A percentile compares a stretch with the other conserved stretches of the same genome.
Evolutionary conservation across 2,888 invertebrate species (phyloP).

Genomic region (Phyllotreta cruciferae): DNA sequence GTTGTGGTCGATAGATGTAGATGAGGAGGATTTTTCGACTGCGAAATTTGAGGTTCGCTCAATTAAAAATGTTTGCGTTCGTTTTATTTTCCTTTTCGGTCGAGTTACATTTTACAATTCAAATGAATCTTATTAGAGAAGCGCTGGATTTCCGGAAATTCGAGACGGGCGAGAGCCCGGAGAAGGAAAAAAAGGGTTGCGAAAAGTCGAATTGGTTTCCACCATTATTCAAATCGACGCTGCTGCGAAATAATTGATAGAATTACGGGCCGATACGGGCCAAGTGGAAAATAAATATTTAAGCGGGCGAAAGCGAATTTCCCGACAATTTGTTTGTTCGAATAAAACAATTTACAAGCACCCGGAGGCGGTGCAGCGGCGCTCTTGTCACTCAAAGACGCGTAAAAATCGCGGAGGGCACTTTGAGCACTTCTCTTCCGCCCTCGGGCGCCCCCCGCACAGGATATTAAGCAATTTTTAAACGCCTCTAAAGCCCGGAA

Average conservation of each 20-base stretch:
- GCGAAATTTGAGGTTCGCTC: slow-evolving; percentile 30
- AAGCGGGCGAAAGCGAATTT: too few species aligned
- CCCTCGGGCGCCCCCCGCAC: neutral
- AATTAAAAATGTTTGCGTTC: slow-evolving; percentile 33
- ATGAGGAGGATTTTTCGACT: slow-evolving; percentile 18
- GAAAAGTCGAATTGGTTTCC: slow-evolving; percentile 3
- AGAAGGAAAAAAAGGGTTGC: slow-evolving; percentile 20
- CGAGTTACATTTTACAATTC: slow-evolving; percentile 32
- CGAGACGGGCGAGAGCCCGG: neutral
- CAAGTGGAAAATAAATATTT: too few species aligned
- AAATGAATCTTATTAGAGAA: slow-evolving; percentile 30
- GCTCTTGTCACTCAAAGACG: too few species aligned
- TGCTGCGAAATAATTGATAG: neutral
- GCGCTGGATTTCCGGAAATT: slow-evolving; percentile 22
- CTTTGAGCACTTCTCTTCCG: too few species aligned
- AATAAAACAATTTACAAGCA: too few species aligned
- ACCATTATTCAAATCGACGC: slow-evolving; percentile 25
- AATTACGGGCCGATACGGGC: too few species aligned
- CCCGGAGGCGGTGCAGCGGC: too few species aligned
- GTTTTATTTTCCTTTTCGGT: slow-evolving; percentile 24
- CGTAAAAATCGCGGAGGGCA: too few species aligned
- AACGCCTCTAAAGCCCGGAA: slow-evolving; percentile 1
- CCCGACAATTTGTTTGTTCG: too few species aligned
- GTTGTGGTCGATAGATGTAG: neutral
- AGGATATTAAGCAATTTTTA: slow-evolving; percentile 45